Evolutionary conservation across 2,888 invertebrate genomes (phyloP), one percentile per base, ranked within the genome.

Genomic region (Kuschelorhynchus macadamiae): DNA sequence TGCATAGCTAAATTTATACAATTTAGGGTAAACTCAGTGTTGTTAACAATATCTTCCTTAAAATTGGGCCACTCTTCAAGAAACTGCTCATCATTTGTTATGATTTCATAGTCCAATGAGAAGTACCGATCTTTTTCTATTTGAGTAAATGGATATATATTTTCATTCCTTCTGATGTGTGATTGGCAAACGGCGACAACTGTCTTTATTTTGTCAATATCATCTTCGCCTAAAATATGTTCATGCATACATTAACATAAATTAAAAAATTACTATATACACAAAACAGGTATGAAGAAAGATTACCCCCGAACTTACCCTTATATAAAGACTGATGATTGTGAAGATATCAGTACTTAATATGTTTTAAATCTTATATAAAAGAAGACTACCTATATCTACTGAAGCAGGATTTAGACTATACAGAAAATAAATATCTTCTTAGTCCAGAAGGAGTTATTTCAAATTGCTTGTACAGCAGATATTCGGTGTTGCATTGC

Each of bases 1-100:
- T 95, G 92, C 85, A 95, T 90, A 52, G 94, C 93, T 69, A 93
- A 85, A 49, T 92, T 92, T 60, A 96, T 81, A 62, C 91, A 89
- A 57, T 88, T 87, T 49, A 96, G 84, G 12, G 91, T 88, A 57
- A 85, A 85, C 66, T 89, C 88, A 0, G 95, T 92, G 67, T 87
- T 88, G 63, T 88, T 88, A 72, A 86, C 85, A 41, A 96, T 81
- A 74, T 94, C 91, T 42, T 85, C 85, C 50, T 75, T 73, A 53
- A 82, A 80, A 63, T 75, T 68, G 1, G 67, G 36, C 92, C 95
- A 93, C 12, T 85, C 80, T 9, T 77, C 81, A 8, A 78, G 79
- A 73, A 94, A 88, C 25, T 86, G 85, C 9, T 83, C 77, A 79
- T 93, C 90, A 63, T 83, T 84, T 7, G 81, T 74, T 42, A 93